Percentiles rank a stretch among this genome's conserved stretches.
These are phyloP conservation scores for Mechanitis messenoides DNA, from an alignment of 2,888 invertebrate species.

Conservation along the genomic window DNA sequence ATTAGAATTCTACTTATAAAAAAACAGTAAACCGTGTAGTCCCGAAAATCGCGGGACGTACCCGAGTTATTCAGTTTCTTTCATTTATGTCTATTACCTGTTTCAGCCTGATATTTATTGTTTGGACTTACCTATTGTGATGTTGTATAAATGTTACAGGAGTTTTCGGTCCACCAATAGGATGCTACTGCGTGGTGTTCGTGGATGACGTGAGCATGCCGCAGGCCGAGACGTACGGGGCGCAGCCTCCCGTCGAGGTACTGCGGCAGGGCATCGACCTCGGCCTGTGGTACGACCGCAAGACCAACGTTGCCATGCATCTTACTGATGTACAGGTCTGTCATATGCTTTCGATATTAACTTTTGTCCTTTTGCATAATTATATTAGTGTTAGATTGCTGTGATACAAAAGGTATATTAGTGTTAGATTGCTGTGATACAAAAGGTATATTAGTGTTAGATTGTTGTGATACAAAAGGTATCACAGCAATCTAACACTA, in stretches of 20 bases:
- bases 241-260: conserved; percentile 95
- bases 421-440: too few relatives aligned
- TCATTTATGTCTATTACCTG: too few relatives aligned
- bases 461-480: too few relatives aligned
- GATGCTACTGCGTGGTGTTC: conserved; percentile 92
- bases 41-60: too few relatives aligned
- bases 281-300: conserved; percentile 92
- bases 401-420: too few relatives aligned
- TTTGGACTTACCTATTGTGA: background rate
- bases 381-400: too few relatives aligned
- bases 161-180: conserved; percentile 93
- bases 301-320: conserved; percentile 85
- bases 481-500: too few relatives aligned
- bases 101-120: too few relatives aligned
- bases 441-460: too few relatives aligned
- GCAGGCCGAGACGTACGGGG: conserved; percentile 90
- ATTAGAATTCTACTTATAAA: too few relatives aligned
- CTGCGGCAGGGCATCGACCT: conserved; percentile 94
- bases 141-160: conserved; percentile 64
- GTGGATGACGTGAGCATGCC: conserved; percentile 99
- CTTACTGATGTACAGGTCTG: conserved; percentile 89
- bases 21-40: too few relatives aligned
- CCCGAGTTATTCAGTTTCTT: too few relatives aligned
- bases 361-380: background rate
- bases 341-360: background rate